Evolutionary conservation across 1,140 invertebrate genomes (phyloP).

Genomic region (Drosophila tani): DNA sequence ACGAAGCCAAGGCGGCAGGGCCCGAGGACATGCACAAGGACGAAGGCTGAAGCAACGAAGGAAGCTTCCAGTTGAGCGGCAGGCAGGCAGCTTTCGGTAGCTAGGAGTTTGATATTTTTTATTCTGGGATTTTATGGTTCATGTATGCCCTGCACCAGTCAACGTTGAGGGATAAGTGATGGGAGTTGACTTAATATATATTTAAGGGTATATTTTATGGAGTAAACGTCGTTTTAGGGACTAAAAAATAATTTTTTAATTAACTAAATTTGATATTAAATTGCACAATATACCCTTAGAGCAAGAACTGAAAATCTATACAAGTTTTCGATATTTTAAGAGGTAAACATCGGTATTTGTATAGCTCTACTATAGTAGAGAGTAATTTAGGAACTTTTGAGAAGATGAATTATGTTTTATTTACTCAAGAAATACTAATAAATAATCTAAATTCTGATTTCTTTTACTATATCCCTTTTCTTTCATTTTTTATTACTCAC

Average conservation of each 20-base stretch:
- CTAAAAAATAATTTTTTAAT: not conserved
- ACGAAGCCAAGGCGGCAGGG: conserved; percentile 11
- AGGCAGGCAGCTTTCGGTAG: too few relatives aligned
- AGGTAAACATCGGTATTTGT: not conserved
- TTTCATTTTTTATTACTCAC: not conserved
- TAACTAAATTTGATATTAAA: not conserved
- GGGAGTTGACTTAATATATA: not conserved
- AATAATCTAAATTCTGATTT: too few relatives aligned
- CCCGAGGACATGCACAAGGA: conserved; percentile 45
- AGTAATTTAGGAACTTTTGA: too few relatives aligned
- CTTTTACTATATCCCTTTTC: rapidly evolving
- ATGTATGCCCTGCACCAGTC: not conserved
- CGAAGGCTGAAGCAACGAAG: conserved; percentile 36
- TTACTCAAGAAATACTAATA: not conserved
- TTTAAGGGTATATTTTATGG: too few relatives aligned
- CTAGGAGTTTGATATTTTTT: conserved; percentile 2
- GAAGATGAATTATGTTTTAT: rapidly evolving
- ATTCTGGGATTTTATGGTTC: not conserved
- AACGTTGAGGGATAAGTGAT: conserved; percentile 1
- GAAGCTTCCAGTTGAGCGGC: conserved; percentile 23
- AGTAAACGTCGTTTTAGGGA: not conserved
- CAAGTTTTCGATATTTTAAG: not conserved
- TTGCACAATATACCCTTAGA: not conserved
- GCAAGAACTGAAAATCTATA: not conserved
- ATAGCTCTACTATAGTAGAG: too few relatives aligned